Base-by-base conservation (phyloP, 2,797 vertebrate genomes). In the Sparidentex hasta region DNA sequence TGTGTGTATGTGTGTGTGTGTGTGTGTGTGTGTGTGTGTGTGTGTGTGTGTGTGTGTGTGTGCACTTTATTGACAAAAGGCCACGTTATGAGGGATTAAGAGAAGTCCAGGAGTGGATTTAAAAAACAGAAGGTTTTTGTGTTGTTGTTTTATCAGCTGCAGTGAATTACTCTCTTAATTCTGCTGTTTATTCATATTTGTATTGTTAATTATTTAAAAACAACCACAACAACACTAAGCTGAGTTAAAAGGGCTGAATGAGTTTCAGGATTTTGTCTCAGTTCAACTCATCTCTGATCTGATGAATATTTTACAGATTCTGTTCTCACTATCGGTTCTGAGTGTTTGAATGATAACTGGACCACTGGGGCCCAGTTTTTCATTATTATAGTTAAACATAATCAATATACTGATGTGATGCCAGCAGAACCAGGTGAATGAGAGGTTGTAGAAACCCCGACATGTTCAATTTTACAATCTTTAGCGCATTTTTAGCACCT, bases 61-160 rank as follows among this genome's bases (percentile, higher is more conserved):
- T 51, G 58, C 21, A 16, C 43, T 71, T 84, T 87, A 88, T 83
- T 88, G 81, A 87, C 80, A 69, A 75, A 79, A 85, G 76, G 75
- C 81, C 72, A 74, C 68, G 64, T 67, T 85, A 89, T 87, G 2
- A 11, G 65, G 59, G 69, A 33, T 7, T 17, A 67, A 63, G 65
- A 79, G 54, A 76, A 76, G 54, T 73, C 68, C 65, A 67, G 44
- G 52, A 62, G 74, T 33, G 55, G 51, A 57, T 74, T 83, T 61
- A 21, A 86, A 85, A 50, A 52, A 29, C 2, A 20, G 6, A 33
- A 8, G 54, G 50, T 68, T 9, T 59, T 61, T 41, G 47, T 67
- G 68, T 25, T 65, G 16, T 17, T 6, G 29, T 29, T 29, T 29
- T 29, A 6, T 48, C 20, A 21, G 33, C 44, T 65, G 16, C 23